phyloP scores from a whole-genome alignment of 2,888 invertebrate species.

The Platycnemis pennipes region DNA sequence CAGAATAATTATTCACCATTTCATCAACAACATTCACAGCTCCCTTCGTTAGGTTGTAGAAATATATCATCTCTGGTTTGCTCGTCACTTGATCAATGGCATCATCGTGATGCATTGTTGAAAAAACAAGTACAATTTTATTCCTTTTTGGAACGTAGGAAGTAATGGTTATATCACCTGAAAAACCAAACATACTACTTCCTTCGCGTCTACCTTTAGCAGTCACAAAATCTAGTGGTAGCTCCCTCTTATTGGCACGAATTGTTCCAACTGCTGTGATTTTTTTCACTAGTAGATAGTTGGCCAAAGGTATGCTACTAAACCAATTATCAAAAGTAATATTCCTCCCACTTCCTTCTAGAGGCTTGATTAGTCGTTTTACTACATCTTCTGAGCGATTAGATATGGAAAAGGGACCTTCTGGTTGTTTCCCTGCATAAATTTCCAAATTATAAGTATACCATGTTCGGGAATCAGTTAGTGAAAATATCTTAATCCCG shows the following conservation, averaged over 20 bases:
- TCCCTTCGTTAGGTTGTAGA: not conserved
- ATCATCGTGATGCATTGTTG: not conserved
- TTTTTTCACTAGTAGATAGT: conserved; percentile 1
- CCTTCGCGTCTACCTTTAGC: not conserved
- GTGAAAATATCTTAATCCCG: not conserved
- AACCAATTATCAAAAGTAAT: not conserved
- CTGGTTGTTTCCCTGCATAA: not conserved
- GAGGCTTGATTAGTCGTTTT: not conserved
- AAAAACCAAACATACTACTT: not conserved
- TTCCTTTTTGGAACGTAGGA: not conserved
- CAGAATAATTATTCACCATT: not conserved
- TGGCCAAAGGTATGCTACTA: not conserved
- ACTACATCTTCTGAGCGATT: not conserved
- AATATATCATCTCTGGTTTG: not conserved
- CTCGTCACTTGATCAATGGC: not conserved
- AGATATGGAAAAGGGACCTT: not conserved
- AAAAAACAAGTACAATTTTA: not conserved
- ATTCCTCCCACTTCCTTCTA: not conserved
- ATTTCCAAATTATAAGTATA: conserved; percentile 2
- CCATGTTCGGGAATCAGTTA: not conserved
- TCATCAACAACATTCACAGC: not conserved
- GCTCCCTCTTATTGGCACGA: not conserved
- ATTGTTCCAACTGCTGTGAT: not conserved
- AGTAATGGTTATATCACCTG: not conserved
- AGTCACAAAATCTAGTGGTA: not conserved